phyloP scores from a whole-genome alignment of 1,140 invertebrate genomes.

The Temnothorax curvispinosus region DNA sequence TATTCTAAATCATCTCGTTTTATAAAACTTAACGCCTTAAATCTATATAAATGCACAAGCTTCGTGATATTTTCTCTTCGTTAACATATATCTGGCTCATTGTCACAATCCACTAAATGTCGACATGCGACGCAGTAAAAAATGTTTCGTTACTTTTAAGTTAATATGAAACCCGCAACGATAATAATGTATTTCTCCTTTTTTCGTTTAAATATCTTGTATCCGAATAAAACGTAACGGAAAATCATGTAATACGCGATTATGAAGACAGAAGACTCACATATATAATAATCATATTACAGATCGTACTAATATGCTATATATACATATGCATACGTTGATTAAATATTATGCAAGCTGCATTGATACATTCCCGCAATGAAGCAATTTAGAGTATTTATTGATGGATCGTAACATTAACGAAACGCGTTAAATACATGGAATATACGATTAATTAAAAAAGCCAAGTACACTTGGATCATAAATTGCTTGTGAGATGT shows the following conservation, averaged over 20 bases:
- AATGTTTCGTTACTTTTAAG: background rate
- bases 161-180: background rate
- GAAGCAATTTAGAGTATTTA: conserved; percentile 40
- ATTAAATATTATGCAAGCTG: background rate
- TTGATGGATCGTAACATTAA: background rate
- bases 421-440: background rate
- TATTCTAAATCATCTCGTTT: background rate
- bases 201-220: background rate
- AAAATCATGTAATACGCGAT: background rate
- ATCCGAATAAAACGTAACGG: background rate
- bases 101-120: background rate
- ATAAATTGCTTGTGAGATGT: background rate
- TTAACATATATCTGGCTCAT: background rate
- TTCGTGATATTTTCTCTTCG: background rate
- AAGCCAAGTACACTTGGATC: background rate
- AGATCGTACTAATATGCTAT: background rate
- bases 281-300: background rate
- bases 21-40: background rate
- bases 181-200: background rate
- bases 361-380: background rate
- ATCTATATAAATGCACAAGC: background rate
- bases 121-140: background rate
- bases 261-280: background rate
- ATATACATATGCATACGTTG: too few species aligned
- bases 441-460: conserved; percentile 14